Conservation (phyloP, 2,113 vertebrate species). For the Charina bottae region DNA sequence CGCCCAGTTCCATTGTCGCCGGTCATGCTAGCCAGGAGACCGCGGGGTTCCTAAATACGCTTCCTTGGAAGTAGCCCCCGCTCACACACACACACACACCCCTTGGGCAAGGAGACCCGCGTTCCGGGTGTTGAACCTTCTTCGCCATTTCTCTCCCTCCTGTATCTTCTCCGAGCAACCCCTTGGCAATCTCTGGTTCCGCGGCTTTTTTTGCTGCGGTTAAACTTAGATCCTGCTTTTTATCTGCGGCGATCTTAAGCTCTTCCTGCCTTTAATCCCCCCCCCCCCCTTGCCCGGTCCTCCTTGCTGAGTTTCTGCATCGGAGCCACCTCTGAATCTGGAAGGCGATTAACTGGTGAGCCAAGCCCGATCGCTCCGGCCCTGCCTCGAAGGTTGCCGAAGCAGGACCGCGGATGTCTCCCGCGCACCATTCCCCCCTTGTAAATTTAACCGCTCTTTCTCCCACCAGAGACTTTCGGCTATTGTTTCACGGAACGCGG, state of each 20-base stretch:
- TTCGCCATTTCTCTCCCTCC: background rate
- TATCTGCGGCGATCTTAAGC: background rate
- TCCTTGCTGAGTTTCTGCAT: background rate
- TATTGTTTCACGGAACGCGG: slow-evolving; percentile 56
- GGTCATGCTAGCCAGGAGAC: background rate
- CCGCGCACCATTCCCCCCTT: background rate
- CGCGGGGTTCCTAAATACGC: background rate
- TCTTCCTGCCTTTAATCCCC: background rate
- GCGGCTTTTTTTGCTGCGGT: too few relatives aligned
- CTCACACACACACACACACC: too few relatives aligned
- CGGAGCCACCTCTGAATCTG: background rate
- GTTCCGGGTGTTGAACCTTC: background rate
- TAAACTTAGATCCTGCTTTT: background rate
- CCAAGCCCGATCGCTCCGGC: background rate
- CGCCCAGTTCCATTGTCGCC: background rate
- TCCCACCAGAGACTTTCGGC: slow-evolving; percentile 28
- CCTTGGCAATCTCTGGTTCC: background rate
- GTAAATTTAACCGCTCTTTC: slow-evolving; percentile 3
- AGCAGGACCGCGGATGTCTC: background rate
- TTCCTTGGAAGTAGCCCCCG: background rate
- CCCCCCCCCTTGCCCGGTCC: rapidly evolving
- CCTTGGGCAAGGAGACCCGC: background rate
- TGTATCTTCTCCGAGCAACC: background rate
- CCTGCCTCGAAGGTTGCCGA: too few relatives aligned
- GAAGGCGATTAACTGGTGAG: background rate